These are phyloP conservation scores for Buceros bicornis DNA, from an alignment of 2,797 vertebrate species.

Conservation along the genomic window DNA sequence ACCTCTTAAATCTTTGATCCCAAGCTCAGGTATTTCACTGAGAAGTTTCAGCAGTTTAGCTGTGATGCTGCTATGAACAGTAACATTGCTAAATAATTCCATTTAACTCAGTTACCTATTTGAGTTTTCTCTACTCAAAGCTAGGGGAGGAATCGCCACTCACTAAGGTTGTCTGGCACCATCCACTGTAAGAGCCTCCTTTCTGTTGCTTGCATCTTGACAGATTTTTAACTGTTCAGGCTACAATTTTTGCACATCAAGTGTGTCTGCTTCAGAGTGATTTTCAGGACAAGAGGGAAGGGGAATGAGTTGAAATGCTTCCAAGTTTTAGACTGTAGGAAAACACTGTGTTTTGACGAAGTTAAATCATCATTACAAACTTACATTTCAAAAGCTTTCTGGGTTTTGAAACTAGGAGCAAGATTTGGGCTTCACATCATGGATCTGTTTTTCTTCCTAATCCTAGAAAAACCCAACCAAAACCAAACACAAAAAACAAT, in stretches of 20 bases:
- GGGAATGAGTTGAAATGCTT: not conserved
- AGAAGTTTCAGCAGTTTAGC: not conserved
- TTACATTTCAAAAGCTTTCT: not conserved
- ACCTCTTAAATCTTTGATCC: not conserved
- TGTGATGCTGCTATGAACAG: not conserved
- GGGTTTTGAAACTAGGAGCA: not conserved
- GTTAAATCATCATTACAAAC: not conserved
- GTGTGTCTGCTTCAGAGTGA: not conserved
- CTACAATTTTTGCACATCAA: not conserved
- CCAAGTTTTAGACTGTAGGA: not conserved
- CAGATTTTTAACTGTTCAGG: not conserved
- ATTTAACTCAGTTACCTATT: not conserved
- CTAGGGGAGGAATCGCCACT: not conserved
- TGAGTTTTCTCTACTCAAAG: not conserved
- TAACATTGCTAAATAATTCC: not conserved
- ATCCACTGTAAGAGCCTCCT: not conserved
- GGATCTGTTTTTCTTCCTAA: not conserved
- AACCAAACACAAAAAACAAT: fast-evolving
- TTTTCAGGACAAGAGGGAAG: not conserved
- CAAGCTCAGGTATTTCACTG: not conserved
- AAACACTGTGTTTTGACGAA: not conserved
- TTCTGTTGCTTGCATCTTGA: not conserved
- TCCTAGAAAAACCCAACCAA: not conserved
- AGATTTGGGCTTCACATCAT: not conserved
- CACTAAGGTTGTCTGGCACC: not conserved